Evolutionary conservation across 1,140 invertebrate species (phyloP), one percentile per base, ranked within the genome.

Genomic region (Eumeta japonica): DNA sequence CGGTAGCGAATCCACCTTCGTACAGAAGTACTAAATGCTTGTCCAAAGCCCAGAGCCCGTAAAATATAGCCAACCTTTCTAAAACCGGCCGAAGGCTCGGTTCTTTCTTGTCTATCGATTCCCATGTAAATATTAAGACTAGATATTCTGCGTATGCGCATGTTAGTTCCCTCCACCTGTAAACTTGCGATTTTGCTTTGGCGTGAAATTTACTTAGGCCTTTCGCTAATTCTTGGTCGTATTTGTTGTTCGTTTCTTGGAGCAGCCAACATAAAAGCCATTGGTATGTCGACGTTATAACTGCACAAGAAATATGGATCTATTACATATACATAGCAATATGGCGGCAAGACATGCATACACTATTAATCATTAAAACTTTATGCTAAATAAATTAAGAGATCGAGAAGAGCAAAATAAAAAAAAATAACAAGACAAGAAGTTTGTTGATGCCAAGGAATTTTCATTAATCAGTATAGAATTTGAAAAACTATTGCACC

Each of bases 211-310:
- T 62, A 56, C 86, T 80, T 10, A 80, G 76, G 2, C 85, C 84
- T 15, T 71, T 58, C 9, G 67, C 57, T 38, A 77, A 42, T 40
- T 83, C 58, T 2, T 75, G 38, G 44, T 86, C 65, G 27, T 89
- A 75, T 50, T 83, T 83, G 4, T 79, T 54, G 28, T 83, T 66
- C 0, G 90, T 90, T 38, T 81, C 76, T 43, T 86, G 73, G 16
- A 94, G 60, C 4, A 94, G 75, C 63, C 87, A 88, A 56, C 87
- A 90, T 16, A 92, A 68, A 3, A 97, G 71, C 92, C 92, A 96
- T 62, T 88, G 81, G 55, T 89, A 92, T 27, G 82, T 83, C 18
- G 78, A 64, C 1, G 90, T 60, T 37, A 91, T 78, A 63, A 86
- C 87, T 89, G 63, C 20, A 82, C 81, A 45, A 40, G 42, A 33